Base-by-base conservation (phyloP, 2,113 vertebrate genomes). In the Empidonax alnorum region DNA sequence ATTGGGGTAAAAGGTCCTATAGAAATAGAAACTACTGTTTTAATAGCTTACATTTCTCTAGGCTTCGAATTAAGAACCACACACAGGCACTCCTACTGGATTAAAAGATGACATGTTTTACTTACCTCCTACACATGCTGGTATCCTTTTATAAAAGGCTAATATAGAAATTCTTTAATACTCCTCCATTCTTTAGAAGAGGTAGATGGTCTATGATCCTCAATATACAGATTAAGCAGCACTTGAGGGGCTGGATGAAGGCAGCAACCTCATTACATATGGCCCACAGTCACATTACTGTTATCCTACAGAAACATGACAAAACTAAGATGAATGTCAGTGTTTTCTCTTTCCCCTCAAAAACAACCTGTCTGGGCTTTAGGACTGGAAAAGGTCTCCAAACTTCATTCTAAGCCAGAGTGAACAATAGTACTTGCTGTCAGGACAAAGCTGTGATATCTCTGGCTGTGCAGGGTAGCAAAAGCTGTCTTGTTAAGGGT, bases 21-120 rank as follows among this genome's bases (percentile, higher is more conserved):
- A 76, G 72, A 69, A 87, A 52, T 12, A 77, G 41, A n/a, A 93
- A 87, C 67, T 27, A 52, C 10, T 91, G 35, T 77, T 87, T 82
- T 89, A 91, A 91, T 49, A 82, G 61, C 73, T 87, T 31, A 52
- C 21, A 72, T 75, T 83, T 85, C 78, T 87, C 44, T 49, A 79
- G 82, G 62, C 58, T 94, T 79, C 78, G 69, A 94, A 84, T 77
- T 84, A 93, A 91, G 85, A 91, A 87, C 39, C 41, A 50, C 53
- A 73, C 41, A 50, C 53, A 73, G 53, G 41, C 66, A 82, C 22
- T 89, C 30, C 33, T 83, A 91, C 68, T 53, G 58, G 33, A 91
- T 87, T 80, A 78, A 82, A 91, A 82, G 11, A 52, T 75, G 21
- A 65, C 31, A 39, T 68, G 62, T 82, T 85, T 93, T 69, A 94